Evolutionary conservation across 1,140 invertebrate genomes (phyloP).

Genomic region (Gonioctena quinquepunctata): DNA sequence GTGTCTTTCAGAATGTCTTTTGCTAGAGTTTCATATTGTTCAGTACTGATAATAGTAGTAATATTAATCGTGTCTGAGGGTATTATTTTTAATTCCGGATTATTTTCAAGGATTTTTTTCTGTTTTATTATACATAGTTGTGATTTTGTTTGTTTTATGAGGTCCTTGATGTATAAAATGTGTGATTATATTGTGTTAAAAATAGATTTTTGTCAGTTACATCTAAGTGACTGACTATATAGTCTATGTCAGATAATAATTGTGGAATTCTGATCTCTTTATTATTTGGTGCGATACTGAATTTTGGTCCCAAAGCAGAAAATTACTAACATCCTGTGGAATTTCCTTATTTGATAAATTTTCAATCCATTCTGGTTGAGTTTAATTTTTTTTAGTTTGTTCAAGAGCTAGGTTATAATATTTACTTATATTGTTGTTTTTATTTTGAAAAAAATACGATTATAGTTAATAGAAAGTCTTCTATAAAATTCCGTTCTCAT

Average conservation of each 20-base stretch:
- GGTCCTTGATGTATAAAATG: not conserved
- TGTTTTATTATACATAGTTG: not conserved
- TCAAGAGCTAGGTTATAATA: not conserved
- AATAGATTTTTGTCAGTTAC: not conserved
- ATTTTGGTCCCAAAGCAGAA: slow-evolving; percentile 1
- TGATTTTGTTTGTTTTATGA: not conserved
- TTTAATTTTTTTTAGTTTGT: not conserved
- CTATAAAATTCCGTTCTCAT: not conserved
- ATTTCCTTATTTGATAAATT: not conserved
- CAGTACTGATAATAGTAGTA: not conserved
- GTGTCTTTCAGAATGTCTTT: not conserved
- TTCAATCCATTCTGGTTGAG: not conserved
- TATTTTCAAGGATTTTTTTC: not conserved
- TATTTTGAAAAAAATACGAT: not conserved
- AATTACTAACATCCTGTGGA: not conserved
- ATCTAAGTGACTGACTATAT: not conserved
- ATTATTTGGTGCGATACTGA: slow-evolving; percentile 1
- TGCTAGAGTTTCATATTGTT: not conserved
- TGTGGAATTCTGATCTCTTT: slow-evolving; percentile 3
- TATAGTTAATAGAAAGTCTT: not conserved
- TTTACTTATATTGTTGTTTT: not conserved
- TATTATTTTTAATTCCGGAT: not conserved
- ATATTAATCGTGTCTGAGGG: slow-evolving; percentile 1
- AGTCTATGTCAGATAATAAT: not conserved
- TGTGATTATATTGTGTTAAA: not conserved